Evolutionary conservation across 2,797 vertebrate species (phyloP), one percentile per base, ranked within the genome.

Genomic region (Anguilla obscura): DNA sequence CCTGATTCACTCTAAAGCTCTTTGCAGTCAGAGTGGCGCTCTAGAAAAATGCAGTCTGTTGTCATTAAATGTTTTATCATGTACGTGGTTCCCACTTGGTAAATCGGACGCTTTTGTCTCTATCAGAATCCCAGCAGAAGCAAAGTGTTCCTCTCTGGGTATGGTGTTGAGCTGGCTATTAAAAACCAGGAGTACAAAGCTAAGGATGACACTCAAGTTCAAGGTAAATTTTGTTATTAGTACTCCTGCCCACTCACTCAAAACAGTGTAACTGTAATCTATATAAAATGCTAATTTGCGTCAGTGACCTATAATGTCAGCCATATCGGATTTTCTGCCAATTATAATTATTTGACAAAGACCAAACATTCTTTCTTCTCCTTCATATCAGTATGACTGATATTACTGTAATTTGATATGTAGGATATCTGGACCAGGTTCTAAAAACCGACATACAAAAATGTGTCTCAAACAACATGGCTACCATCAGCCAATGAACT

Each of bases 141-240:
- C 86, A 98, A 95, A 89, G 98, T 99, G 71, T 95, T 96, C 89
- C 96, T 99, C 86, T 99, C 98, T 27, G 99, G 99, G 50, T 99
- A 98, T 48, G 99, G 98, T 4, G 98, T 99, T 90, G 99, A 99
- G 91, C 93, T 99, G 92, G 98, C 98, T 88, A 99, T 99, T 93
- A 99, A 99, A 94, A 99, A 95, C 95, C 99, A 99, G 90, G 99
- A 99, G 92, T 99, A 99, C 93, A 99, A 99, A 92, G 98, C 98
- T 87, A 99, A 99, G 94, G 99, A 99, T 80, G 99, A 99, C 95
- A 99, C 99, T 52, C 98, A 99, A 96, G 98, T 99, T 94, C 98
- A 99, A 97, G 98, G 99, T 99, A 45, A 79, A 21, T 14, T 40
- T 0, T 4, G 36, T 40, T 45, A 21, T 21, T 45, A 5, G 74